Conservation (phyloP, 1,140 invertebrate species). For the Ephestia elutella region DNA sequence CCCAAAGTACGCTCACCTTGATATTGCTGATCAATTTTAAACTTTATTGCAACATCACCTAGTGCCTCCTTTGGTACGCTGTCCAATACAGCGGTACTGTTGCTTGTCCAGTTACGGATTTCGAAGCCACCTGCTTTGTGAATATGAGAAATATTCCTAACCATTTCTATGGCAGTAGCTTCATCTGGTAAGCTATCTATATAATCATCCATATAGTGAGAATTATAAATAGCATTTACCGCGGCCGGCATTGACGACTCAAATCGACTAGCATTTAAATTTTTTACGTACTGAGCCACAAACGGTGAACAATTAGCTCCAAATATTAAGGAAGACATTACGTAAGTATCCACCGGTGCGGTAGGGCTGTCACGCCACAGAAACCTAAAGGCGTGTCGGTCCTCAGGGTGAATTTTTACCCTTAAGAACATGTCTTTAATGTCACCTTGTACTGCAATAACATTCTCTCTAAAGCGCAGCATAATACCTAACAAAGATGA, state of each 20-base stretch:
- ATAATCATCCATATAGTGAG: slow-evolving; percentile 11
- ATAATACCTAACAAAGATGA: not conserved
- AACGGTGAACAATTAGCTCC: no score
- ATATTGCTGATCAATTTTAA: no score
- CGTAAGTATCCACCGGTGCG: slow-evolving; percentile 10
- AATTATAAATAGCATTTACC: not conserved
- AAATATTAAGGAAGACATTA: slow-evolving; percentile 23
- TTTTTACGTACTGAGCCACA: slow-evolving; percentile 22
- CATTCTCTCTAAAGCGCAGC: not conserved
- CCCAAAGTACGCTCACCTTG: no score
- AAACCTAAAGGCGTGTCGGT: slow-evolving; percentile 16
- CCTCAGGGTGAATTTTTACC: slow-evolving; percentile 1
- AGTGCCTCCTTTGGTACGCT: no score
- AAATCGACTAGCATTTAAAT: slow-evolving; percentile 17
- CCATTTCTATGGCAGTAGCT: not conserved
- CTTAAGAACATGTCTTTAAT: not conserved
- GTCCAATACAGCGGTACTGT: no score
- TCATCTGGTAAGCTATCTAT: slow-evolving; percentile 6
- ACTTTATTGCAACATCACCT: no score
- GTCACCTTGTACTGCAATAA: not conserved
- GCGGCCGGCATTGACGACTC: not conserved
- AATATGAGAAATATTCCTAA: slow-evolving; percentile 1
- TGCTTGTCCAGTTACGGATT: not conserved
- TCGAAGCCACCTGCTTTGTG: slow-evolving; percentile 5
- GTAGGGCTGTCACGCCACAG: slow-evolving; percentile 11